Evolutionary conservation across 2,888 invertebrate genomes (phyloP), one percentile per base, ranked within the genome.

Genomic region (Empis livida): DNA sequence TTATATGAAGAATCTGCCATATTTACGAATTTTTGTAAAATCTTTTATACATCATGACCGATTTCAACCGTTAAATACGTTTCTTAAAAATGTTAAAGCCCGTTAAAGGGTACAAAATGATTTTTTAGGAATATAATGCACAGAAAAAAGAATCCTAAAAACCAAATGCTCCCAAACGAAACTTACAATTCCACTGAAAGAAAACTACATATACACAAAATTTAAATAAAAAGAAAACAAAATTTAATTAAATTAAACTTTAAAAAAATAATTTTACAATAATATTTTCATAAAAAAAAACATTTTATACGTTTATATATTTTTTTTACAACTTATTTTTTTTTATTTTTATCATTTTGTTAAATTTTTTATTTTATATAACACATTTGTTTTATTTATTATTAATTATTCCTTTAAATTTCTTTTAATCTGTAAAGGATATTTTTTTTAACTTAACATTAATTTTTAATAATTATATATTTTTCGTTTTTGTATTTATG

Each of bases 391-490:
- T 44, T 43, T 23, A 6, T 43, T 42, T 9, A 20, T 20, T 20
- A 42, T 20, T 9, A n/a, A 32, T 14, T 32, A 23, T 43, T 15
- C 9, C 17, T 30, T 44, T 17, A 15, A 6, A 23, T 44, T 32
- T 15, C 17, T n/a, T 14, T 43, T n/a, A n/a, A n/a, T 14, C 9
- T 43, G n/a, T 43, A 31, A 13, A 15, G 13, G 14, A 31, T 43
- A 23, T 43, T 50, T 46, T 31, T 38, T 49, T 35, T 15, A 44
- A 20, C 20, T 20, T 20, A 20, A 5, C 5, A 16, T 45, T 48
- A 17, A 43, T 31, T 31, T 37, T 30, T 48, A 49, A 48, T 43
- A 49, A 49, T 51, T 16, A 55, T 52, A 53, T 52, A 51, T 45
- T 39, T 45, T 32, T 49, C 45, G 42, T 30, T 41, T 23, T 44